Percentiles rank a stretch among this genome's conserved stretches.
Conservation (phyloP, 2,797 vertebrate species). For the Trichosurus vulpecula region DNA sequence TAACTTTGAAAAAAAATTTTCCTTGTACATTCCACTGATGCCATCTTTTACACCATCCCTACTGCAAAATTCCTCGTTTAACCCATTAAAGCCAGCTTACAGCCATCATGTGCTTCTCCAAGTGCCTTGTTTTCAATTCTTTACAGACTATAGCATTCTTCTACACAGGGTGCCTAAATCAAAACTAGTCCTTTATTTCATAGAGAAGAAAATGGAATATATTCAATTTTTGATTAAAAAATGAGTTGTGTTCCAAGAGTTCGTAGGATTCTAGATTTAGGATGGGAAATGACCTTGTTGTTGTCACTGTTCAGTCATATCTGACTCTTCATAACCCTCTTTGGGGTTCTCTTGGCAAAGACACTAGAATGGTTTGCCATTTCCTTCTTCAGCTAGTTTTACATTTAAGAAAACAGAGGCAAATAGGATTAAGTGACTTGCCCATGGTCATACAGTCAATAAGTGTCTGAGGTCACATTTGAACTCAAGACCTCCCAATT, state of each 20-base stretch:
- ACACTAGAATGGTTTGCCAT: not conserved
- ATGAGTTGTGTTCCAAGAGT: not conserved
- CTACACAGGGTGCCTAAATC: not conserved
- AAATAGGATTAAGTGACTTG: not conserved
- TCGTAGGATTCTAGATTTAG: not conserved
- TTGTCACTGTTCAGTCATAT: not conserved
- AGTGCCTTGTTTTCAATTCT: not conserved
- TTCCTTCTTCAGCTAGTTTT: not conserved
- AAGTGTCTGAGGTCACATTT: not conserved
- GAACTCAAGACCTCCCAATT: not conserved
- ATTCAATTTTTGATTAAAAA: not conserved
- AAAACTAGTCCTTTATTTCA: not conserved
- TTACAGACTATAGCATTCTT: not conserved
- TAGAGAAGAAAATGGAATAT: not conserved
- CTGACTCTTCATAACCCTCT: not conserved
- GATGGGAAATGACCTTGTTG: not conserved
- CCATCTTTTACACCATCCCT: not conserved
- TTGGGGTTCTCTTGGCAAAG: not conserved
- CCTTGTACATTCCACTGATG: not conserved
- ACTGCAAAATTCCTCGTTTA: not conserved
- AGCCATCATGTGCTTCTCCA: not conserved
- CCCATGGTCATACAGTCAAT: not conserved
- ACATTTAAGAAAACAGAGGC: not conserved
- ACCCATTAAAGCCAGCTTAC: not conserved
- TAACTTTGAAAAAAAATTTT: not conserved